Evolutionary conservation across 2,113 vertebrate genomes (phyloP).

Genomic region (Anolis carolinensis): DNA sequence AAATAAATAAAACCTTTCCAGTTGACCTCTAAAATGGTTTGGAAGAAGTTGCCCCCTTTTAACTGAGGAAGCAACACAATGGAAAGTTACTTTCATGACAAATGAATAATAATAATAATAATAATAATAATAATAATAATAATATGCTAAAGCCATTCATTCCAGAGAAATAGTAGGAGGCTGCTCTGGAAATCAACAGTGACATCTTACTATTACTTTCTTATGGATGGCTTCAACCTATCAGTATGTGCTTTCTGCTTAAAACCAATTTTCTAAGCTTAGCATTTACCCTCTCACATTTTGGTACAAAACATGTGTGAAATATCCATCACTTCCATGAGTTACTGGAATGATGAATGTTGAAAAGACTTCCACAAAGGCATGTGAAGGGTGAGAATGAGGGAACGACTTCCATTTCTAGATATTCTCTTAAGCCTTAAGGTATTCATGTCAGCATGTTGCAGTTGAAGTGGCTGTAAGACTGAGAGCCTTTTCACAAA

Average conservation of each 20-base stretch:
- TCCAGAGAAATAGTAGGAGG: not conserved
- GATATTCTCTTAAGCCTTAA: not conserved
- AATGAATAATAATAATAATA: not conserved
- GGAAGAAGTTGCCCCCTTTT: not conserved
- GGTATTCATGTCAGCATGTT: not conserved
- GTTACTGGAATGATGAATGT: not conserved
- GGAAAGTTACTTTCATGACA: not conserved
- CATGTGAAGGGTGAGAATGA: not conserved
- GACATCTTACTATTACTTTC: not conserved
- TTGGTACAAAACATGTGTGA: not conserved
- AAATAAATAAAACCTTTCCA: not conserved
- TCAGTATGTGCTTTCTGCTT: not conserved
- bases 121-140: too few relatives aligned
- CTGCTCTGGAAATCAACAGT: not conserved
- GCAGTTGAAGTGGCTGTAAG: not conserved
- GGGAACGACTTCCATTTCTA: not conserved
- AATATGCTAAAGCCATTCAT: not conserved
- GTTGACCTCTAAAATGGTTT: not conserved
- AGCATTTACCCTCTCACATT: not conserved
- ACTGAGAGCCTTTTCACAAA: not conserved
- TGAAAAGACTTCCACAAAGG: not conserved
- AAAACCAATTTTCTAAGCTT: not conserved
- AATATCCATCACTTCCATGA: too few relatives aligned
- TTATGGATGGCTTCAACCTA: not conserved
- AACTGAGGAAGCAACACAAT: not conserved